These are phyloP conservation scores for Seriola quinqueradiata DNA, from an alignment of 2,113 vertebrate genomes.

Conservation along the genomic window DNA sequence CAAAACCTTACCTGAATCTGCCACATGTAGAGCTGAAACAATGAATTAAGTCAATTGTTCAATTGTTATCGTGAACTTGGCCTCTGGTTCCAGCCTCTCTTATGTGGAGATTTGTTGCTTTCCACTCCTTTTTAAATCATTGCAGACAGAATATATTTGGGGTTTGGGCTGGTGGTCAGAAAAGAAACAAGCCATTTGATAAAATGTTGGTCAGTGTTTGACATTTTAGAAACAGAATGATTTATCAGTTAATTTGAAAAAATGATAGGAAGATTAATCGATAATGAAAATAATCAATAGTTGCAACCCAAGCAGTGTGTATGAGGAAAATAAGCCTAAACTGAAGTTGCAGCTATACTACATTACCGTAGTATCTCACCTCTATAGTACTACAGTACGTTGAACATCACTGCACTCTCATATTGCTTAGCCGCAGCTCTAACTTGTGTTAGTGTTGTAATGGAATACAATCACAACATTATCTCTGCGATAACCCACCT, in stretches of 20 bases:
- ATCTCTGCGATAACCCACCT: slow-evolving; percentile 13
- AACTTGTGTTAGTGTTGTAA: background rate
- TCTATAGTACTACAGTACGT: background rate
- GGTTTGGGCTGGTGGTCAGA: background rate
- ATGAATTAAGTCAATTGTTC: no score
- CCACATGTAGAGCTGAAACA: no score
- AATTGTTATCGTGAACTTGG: no score
- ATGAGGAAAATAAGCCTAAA: background rate
- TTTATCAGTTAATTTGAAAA: no score
- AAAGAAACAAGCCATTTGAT: no score
- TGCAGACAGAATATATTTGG: background rate
- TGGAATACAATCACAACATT: slow-evolving; percentile 11
- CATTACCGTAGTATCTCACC: background rate
- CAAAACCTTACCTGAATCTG: no score
- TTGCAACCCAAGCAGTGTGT: background rate
- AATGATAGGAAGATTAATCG: background rate
- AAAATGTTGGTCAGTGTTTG: background rate
- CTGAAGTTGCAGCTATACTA: background rate
- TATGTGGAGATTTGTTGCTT: background rate
- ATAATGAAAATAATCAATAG: background rate
- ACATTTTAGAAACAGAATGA: background rate
- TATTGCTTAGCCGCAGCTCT: background rate
- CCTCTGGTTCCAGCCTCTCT: background rate
- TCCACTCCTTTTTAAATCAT: background rate
- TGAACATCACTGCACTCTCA: background rate